Evolutionary conservation across 2,113 vertebrate species (phyloP).

Genomic region (Oryzias curvinotus): DNA sequence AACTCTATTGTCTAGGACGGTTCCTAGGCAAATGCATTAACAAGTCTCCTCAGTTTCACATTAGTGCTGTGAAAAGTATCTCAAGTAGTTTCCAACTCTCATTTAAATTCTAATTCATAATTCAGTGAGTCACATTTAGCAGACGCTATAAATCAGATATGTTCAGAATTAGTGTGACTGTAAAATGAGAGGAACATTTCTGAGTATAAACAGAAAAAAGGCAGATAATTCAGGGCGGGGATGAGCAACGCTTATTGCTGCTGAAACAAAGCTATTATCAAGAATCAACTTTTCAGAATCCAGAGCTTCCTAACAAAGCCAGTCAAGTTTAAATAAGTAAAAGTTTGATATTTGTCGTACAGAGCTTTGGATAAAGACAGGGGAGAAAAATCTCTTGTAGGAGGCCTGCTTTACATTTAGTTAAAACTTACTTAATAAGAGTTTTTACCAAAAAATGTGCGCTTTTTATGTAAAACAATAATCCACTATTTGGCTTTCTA

Average conservation of each 20-base stretch:
- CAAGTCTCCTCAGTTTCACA: slow-evolving; percentile 25
- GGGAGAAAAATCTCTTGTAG: slow-evolving; percentile 11
- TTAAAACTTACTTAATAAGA: too few relatives aligned
- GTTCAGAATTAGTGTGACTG: slow-evolving; percentile 39
- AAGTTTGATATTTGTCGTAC: background rate
- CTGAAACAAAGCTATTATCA: slow-evolving; percentile 48
- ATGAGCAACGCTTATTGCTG: slow-evolving; percentile 41
- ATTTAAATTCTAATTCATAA: slow-evolving; percentile 41
- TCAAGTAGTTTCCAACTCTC: slow-evolving; percentile 35
- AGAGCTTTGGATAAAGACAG: background rate
- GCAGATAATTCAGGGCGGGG: slow-evolving; percentile 35
- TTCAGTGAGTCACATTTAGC: slow-evolving; percentile 44
- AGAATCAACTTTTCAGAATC: background rate
- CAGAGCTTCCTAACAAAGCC: too few relatives aligned
- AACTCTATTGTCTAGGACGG: slow-evolving; percentile 23
- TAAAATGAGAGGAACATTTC: slow-evolving; percentile 45
- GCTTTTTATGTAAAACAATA: too few relatives aligned
- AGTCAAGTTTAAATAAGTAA: background rate
- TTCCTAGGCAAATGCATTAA: slow-evolving; percentile 31
- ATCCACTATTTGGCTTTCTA: too few relatives aligned
- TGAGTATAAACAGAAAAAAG: slow-evolving; percentile 39
- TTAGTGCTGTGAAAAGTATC: slow-evolving; percentile 35
- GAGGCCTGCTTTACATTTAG: too few relatives aligned
- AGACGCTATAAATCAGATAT: slow-evolving; percentile 35
- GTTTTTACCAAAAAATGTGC: too few relatives aligned